Percentiles rank a stretch among this genome's conserved stretches.
phyloP scores from a whole-genome alignment of 1,140 invertebrate species.

The Aplysia californica region DNA sequence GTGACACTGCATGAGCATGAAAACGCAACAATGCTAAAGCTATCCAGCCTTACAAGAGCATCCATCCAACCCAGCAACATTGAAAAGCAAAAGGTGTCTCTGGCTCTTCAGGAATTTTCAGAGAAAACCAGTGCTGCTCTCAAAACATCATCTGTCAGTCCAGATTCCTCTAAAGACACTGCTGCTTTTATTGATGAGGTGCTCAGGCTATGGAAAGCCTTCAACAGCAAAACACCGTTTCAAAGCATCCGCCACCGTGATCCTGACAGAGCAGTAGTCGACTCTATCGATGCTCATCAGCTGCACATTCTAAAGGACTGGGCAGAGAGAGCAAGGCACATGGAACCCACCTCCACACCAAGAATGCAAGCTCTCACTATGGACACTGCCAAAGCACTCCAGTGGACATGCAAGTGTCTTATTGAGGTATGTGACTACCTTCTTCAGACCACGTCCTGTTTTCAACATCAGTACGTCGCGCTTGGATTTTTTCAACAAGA shows the following conservation, averaged over 20 bases:
- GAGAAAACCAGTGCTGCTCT: not conserved
- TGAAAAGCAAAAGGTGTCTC: not conserved
- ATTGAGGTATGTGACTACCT: not conserved
- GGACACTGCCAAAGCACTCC: not conserved
- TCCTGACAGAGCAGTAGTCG: not conserved
- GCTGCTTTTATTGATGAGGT: not conserved
- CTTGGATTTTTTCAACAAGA: not conserved
- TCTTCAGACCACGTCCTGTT: not conserved
- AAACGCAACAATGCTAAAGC: too few relatives aligned
- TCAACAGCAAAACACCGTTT: not conserved
- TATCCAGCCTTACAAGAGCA: not conserved
- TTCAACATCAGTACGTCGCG: not conserved
- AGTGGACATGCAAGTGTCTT: not conserved
- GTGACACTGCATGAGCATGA: too few relatives aligned
- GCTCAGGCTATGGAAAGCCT: not conserved
- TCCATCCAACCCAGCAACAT: not conserved
- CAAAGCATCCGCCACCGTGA: not conserved
- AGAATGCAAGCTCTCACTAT: not conserved
- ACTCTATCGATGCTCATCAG: not conserved
- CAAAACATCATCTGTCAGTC: not conserved
- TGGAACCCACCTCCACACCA: not conserved
- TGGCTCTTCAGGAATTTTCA: not conserved
- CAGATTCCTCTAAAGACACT: not conserved
- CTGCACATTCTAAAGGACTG: not conserved
- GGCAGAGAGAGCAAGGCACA: not conserved